Conservation (phyloP, 2,797 vertebrate species). For the Pristis pectinata region DNA sequence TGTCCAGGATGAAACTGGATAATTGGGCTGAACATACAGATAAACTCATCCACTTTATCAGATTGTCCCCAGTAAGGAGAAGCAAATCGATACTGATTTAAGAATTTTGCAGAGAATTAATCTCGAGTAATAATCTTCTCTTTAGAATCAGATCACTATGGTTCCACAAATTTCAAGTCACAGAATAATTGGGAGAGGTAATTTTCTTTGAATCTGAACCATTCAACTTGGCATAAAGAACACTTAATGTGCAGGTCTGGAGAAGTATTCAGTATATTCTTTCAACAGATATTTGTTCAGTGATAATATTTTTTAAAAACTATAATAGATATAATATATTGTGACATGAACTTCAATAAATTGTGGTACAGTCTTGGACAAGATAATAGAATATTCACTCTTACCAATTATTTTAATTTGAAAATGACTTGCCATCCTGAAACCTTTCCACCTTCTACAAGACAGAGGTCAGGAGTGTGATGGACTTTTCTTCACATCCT, state of each 20-base stretch:
- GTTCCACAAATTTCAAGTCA: not conserved
- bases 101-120: not conserved
- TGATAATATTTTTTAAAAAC: not conserved
- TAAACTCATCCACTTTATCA: constrained; percentile 1
- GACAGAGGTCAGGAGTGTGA: too few species aligned
- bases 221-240: not conserved
- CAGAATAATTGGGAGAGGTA: not conserved
- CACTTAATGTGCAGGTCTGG: too few species aligned
- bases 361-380: too few species aligned
- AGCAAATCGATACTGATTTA: constrained; percentile 3
- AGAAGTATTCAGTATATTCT: not conserved
- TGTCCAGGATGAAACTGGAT: not conserved
- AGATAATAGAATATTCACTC: too few species aligned
- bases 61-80: not conserved
- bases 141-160: not conserved
- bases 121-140: not conserved
- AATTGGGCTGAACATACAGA: not conserved
- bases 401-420: too few species aligned
- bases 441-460: too few species aligned
- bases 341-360: too few species aligned
- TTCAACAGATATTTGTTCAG: not conserved
- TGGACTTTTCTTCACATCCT: too few species aligned
- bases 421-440: too few species aligned
- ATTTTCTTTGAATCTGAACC: not conserved
- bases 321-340: not conserved